Evolutionary conservation across 2,888 invertebrate genomes (phyloP), one percentile per base, ranked within the genome.

Genomic region (Ligdia adustata): DNA sequence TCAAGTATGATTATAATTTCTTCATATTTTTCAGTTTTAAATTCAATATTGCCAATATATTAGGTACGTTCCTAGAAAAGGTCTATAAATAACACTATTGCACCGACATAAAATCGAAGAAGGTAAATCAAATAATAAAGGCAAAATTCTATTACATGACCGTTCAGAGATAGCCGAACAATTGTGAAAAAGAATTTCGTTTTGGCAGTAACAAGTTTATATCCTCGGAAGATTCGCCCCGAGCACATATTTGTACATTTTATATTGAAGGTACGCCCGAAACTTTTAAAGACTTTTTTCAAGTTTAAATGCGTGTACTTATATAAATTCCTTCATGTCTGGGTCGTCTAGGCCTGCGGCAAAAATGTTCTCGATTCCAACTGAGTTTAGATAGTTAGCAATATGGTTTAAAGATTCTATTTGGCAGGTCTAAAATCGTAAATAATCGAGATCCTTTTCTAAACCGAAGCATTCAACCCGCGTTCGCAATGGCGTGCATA

Each of bases 81-180:
- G 69, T 72, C 57, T 62, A 60, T 57, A 71, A 75, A 75, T 77
- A 77, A 74, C 78, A 75, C 79, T 78, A 80, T 83, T 79, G 76
- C 76, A 75, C 57, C 64, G 70, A 74, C 68, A 80, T 82, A 82
- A 83, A 84, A 82, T 79, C 75, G 73, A 75, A 76, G 75, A 77
- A 79, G 66, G 74, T 58, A 87, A 87, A 87, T 86, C 85, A 81
- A 86, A 86, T 88, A 86, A 87, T 79, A 87, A 79, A 79, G 81
- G 86, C 79, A 49, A 82, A 85, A 88, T 87, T 80, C 67, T 69
- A 78, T 88, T 85, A 88, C 75, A 57, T 73, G 66, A 71, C 76
- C 62, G 75, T 76, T 74, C 77, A 73, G 70, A 77, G 79, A 78
- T 79, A 76, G 73, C 68, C 70, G 72, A 74, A 76, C 69, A 78